phyloP scores from a whole-genome alignment of 2,888 invertebrate species.

The Eurytoma adleriae region DNA sequence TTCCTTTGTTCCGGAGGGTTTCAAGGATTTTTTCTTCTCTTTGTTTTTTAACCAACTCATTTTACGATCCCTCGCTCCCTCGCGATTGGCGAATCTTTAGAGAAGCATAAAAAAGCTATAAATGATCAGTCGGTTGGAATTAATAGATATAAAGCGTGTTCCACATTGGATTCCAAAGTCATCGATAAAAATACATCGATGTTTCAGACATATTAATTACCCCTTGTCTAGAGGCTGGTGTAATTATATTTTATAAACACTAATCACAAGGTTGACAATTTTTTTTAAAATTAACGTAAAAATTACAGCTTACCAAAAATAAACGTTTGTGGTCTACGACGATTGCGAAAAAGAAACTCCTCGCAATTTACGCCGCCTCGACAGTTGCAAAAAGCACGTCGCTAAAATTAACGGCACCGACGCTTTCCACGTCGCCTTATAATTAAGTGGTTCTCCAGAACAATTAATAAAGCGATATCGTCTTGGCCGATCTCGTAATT shows the following conservation, averaged over 20 bases:
- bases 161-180: not conserved
- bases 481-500: not conserved
- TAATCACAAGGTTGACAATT: not conserved
- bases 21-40: not conserved
- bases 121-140: not conserved
- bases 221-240: too few relatives aligned
- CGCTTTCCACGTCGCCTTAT: too few relatives aligned
- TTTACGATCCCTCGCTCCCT: not conserved
- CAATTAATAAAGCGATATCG: not conserved
- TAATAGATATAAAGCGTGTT: not conserved
- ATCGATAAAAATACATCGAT: conserved; percentile 17
- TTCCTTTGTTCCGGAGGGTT: conserved; percentile 17
- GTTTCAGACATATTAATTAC: conserved; percentile 1
- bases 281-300: too few relatives aligned
- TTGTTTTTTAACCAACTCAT: not conserved
- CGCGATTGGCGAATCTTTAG: not conserved
- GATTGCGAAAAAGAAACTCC: too few relatives aligned
- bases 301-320: too few relatives aligned
- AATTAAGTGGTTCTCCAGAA: too few relatives aligned
- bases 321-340: not conserved
- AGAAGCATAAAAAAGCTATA: not conserved
- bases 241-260: conserved; percentile 4
- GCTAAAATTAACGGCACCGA: too few relatives aligned
- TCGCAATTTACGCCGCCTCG: too few relatives aligned
- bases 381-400: too few relatives aligned